Conservation (phyloP, 2,113 vertebrate species). For the Corydoras maculifer region DNA sequence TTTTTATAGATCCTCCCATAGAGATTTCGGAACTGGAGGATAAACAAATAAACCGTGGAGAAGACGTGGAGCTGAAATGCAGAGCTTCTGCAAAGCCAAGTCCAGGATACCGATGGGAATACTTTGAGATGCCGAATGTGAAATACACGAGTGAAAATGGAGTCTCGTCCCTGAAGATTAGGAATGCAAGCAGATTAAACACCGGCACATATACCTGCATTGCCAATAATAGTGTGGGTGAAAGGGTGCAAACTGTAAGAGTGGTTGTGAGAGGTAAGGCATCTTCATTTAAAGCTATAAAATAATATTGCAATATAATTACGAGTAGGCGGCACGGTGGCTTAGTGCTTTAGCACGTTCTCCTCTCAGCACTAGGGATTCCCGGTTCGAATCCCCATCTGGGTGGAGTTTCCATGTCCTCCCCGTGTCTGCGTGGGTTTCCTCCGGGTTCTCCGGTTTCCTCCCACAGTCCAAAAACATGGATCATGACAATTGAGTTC, state of each 20-base stretch:
- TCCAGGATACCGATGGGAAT: conserved; percentile 30
- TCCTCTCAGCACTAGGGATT: too few relatives aligned
- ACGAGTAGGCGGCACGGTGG: too few relatives aligned
- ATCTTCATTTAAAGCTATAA: not conserved
- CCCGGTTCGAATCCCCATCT: too few relatives aligned
- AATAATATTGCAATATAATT: too few relatives aligned
- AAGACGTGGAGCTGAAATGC: conserved; percentile 44
- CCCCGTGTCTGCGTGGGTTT: too few relatives aligned
- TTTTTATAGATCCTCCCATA: conserved; percentile 31
- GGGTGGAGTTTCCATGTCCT: too few relatives aligned
- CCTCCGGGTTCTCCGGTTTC: too few relatives aligned
- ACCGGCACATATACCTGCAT: conserved; percentile 44
- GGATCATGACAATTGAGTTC: too few relatives aligned
- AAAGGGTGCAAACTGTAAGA: not conserved
- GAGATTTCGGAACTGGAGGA: conserved; percentile 12
- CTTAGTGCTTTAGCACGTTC: too few relatives aligned
- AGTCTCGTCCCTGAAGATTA: conserved; percentile 27
- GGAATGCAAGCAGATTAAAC: not conserved
- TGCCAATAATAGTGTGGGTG: conserved; percentile 17
- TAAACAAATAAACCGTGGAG: not conserved
- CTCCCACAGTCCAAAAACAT: too few relatives aligned
- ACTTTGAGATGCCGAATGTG: conserved; percentile 9
- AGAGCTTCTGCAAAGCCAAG: conserved; percentile 38
- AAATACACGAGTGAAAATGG: not conserved
- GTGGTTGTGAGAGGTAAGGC: conserved; percentile 30